These are phyloP conservation scores for Natrix natrix DNA, from an alignment of 2,797 vertebrate genomes.

Conservation along the genomic window DNA sequence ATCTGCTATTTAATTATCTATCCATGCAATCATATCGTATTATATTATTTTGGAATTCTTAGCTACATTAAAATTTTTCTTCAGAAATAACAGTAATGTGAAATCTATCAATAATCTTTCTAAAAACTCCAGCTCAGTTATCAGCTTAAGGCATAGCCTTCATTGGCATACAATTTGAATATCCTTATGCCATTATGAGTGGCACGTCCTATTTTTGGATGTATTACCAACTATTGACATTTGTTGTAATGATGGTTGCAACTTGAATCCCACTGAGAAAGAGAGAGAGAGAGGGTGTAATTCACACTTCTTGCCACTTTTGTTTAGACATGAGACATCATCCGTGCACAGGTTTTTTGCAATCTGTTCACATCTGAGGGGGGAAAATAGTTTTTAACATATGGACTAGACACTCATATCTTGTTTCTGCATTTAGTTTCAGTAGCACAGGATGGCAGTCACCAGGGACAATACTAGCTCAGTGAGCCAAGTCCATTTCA, in stretches of 20 bases:
- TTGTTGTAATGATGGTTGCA: background rate
- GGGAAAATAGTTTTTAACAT: background rate
- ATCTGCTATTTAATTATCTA: background rate
- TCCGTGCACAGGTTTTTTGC: conserved; percentile 12
- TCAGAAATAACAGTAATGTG: background rate
- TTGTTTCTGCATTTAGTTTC: background rate
- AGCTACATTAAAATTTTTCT: background rate
- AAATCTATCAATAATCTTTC: background rate
- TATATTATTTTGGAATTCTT: background rate
- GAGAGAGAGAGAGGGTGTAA: background rate
- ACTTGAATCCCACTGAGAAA: background rate
- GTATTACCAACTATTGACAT: background rate
- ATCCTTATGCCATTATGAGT: conserved; percentile 5
- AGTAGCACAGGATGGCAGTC: background rate
- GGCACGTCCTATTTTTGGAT: background rate
- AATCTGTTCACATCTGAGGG: conserved; percentile 6
- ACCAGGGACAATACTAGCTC: background rate
- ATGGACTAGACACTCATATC: conserved; percentile 20
- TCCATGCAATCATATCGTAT: background rate
- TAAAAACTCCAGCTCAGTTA: background rate
- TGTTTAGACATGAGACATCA: conserved; percentile 20
- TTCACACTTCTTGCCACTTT: conserved; percentile 20
- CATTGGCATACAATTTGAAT: background rate
- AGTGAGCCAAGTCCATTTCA: conserved; percentile 30
- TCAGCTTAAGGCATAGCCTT: background rate